Conservation (phyloP, 2,113 vertebrate genomes). For the Electrona antarctica region DNA sequence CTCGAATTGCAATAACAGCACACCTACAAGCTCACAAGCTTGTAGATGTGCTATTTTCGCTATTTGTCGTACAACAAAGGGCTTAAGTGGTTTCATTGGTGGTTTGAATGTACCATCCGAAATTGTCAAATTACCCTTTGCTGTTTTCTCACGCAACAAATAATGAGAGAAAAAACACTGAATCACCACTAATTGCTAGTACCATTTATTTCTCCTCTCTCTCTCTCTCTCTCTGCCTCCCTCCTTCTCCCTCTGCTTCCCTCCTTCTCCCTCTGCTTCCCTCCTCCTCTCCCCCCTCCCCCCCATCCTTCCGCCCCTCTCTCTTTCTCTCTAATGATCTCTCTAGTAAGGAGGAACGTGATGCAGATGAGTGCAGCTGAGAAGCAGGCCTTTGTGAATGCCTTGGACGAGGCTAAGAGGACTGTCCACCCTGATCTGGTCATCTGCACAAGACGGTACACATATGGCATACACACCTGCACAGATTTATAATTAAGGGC, state of each 20-base stretch:
- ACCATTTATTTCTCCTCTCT: slow-evolving; percentile 1
- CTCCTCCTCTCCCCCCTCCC: not conserved
- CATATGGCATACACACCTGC: slow-evolving; percentile 76
- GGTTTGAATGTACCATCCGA: not conserved
- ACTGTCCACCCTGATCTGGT: slow-evolving; percentile 89
- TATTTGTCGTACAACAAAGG: too few species aligned
- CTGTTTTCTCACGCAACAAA: not conserved
- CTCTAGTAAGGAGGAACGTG: slow-evolving; percentile 88
- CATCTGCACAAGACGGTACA: slow-evolving; percentile 87
- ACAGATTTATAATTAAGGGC: slow-evolving; percentile 77
- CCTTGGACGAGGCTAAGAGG: slow-evolving; percentile 88
- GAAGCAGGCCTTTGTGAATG: slow-evolving; percentile 82
- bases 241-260: not conserved
- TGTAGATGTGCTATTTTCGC: too few species aligned
- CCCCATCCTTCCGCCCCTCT: not conserved
- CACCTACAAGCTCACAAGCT: too few species aligned
- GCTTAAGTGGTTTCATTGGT: not conserved
- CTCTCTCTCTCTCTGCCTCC: not conserved
- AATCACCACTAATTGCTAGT: slow-evolving; percentile 15
- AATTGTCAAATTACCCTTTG: slow-evolving; percentile 1
- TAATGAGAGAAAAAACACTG: slow-evolving; percentile 7
- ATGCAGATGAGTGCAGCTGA: slow-evolving; percentile 84
- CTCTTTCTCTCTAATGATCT: not conserved
- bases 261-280: not conserved
- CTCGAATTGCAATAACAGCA: too few species aligned